phyloP scores from a whole-genome alignment of 92 coral and sea anemone species.

The Paramuricea clavata region DNA sequence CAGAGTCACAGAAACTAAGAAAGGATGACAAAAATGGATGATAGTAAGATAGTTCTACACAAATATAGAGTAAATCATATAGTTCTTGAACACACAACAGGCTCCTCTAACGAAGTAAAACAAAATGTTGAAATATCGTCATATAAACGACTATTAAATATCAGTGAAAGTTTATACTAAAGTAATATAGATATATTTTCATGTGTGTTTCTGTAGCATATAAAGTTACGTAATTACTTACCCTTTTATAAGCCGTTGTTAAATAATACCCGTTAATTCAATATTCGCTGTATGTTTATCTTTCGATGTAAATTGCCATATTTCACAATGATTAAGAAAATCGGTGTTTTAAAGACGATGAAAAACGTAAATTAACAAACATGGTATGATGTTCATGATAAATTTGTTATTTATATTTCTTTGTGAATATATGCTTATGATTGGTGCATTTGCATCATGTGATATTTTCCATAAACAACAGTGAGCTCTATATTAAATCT shows the following conservation, averaged over 20 bases:
- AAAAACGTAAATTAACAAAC: background rate
- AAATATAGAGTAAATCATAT: too few relatives aligned
- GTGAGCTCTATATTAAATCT: too few relatives aligned
- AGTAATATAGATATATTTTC: background rate
- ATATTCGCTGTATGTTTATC: background rate
- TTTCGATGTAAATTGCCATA: background rate
- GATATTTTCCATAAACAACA: background rate
- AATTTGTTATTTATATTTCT: background rate
- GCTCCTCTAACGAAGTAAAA: too few relatives aligned
- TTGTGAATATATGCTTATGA: background rate
- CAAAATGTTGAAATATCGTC: background rate
- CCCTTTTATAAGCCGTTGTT: background rate
- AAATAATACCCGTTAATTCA: background rate
- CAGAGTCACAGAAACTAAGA: too few relatives aligned
- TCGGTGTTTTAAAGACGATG: background rate
- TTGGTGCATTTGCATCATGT: slow-evolving; percentile 4
- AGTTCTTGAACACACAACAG: too few relatives aligned
- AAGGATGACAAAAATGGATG: too few relatives aligned
- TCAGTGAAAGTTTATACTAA: background rate
- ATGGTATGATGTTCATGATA: background rate
- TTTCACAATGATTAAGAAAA: background rate
- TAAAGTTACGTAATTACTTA: background rate
- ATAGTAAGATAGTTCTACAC: too few relatives aligned
- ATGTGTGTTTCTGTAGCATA: background rate
- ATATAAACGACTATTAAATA: background rate